Evolutionary conservation across 1,140 invertebrate species (phyloP).

Genomic region (Aphaenogaster rudis): DNA sequence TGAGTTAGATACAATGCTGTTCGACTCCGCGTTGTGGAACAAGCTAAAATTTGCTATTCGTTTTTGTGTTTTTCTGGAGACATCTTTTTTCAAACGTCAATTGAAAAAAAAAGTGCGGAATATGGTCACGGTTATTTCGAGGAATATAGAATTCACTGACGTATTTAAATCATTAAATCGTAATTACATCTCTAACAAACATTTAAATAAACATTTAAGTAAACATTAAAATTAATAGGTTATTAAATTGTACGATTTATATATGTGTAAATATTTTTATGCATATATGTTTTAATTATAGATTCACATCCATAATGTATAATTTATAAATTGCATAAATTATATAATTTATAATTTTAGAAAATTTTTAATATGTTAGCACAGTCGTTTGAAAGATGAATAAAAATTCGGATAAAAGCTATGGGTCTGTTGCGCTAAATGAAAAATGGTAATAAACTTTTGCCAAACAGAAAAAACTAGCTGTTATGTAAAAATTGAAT

Average conservation of each 20-base stretch:
- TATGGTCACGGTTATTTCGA: not conserved
- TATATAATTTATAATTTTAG: not conserved
- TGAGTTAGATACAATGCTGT: conserved; percentile 14
- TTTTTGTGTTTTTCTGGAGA: not conserved
- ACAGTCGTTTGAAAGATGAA: not conserved
- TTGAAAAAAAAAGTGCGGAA: not conserved
- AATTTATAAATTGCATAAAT: not conserved
- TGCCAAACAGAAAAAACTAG: not conserved
- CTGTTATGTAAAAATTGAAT: not conserved
- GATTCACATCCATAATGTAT: not conserved
- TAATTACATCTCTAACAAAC: not conserved
- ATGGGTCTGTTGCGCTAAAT: not conserved
- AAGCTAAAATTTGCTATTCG: not conserved
- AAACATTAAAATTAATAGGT: not conserved
- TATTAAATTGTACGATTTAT: not conserved
- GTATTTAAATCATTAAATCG: not conserved
- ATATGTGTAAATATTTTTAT: not conserved
- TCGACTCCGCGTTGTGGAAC: too few relatives aligned
- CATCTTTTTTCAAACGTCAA: not conserved
- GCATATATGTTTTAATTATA: not conserved
- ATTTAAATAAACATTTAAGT: not conserved
- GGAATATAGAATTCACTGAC: not conserved
- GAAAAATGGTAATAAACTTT: conserved; percentile 2
- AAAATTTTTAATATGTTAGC: not conserved
- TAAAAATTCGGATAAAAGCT: not conserved